These are phyloP conservation scores for Thalassoma bifasciatum DNA, from an alignment of 2,113 vertebrate species.

Conservation along the genomic window DNA sequence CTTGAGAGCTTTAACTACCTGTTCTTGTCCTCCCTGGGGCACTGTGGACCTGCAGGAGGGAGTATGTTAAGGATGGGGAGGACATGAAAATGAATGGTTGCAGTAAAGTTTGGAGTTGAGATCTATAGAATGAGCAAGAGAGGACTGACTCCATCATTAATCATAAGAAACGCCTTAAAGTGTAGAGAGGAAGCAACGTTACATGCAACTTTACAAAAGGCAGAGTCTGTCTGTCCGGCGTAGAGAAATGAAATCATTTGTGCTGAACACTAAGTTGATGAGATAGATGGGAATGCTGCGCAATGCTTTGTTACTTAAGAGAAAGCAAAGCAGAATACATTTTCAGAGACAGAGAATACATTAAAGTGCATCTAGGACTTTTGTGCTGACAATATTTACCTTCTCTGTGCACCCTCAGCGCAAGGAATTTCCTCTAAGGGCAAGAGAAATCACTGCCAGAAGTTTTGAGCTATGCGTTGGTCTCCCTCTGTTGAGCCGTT, in stretches of 20 bases:
- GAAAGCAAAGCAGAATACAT: slow-evolving; percentile 24
- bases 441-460: slow-evolving; percentile 16
- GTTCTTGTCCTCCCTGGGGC: slow-evolving; percentile 54
- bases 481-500: slow-evolving; percentile 34
- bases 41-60: neutral
- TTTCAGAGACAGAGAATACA: slow-evolving; percentile 41
- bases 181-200: slow-evolving; percentile 35
- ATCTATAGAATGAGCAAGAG: slow-evolving; percentile 35
- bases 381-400: slow-evolving; percentile 30
- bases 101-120: slow-evolving; percentile 40
- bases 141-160: slow-evolving; percentile 54
- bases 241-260: slow-evolving; percentile 56
- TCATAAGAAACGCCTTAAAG: slow-evolving; percentile 66
- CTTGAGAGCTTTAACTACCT: slow-evolving; percentile 41
- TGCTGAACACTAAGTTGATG: slow-evolving; percentile 31
- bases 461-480: slow-evolving; percentile 3
- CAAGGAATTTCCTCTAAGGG: slow-evolving; percentile 22
- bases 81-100: slow-evolving; percentile 61
- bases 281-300: slow-evolving; percentile 29
- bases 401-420: slow-evolving; percentile 19
- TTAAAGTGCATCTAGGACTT: slow-evolving; percentile 16
- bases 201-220: slow-evolving; percentile 52
- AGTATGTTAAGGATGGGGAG: slow-evolving; percentile 8
- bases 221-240: slow-evolving; percentile 46
- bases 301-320: slow-evolving; percentile 43